A percentile compares a stretch with the other conserved stretches of the same genome.
phyloP scores from a whole-genome alignment of 2,797 vertebrate genomes.

The Artibeus lituratus region DNA sequence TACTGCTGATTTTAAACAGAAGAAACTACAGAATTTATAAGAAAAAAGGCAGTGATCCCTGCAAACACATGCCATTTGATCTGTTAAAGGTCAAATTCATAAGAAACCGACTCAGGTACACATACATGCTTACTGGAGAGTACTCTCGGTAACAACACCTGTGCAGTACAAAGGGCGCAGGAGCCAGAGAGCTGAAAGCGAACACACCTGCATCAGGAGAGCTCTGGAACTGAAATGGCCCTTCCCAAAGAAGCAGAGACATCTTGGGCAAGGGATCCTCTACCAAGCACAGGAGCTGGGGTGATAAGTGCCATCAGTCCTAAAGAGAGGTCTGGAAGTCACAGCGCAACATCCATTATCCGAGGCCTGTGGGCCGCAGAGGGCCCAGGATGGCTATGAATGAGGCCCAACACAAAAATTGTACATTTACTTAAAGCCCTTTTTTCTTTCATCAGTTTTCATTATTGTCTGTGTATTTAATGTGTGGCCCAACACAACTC shows the following conservation, averaged over 20 bases:
- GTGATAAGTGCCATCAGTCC: background rate
- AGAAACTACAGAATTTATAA: background rate
- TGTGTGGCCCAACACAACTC: too few relatives aligned
- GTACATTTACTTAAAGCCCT: too few relatives aligned
- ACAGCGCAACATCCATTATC: background rate
- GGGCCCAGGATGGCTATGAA: too few relatives aligned
- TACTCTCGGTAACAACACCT: background rate
- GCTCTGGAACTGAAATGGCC: background rate
- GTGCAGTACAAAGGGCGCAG: rapidly evolving
- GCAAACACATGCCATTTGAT: background rate
- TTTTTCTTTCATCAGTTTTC: too few relatives aligned
- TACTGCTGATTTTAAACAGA: background rate
- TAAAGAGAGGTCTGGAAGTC: background rate
- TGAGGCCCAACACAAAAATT: too few relatives aligned
- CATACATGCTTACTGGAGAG: background rate
- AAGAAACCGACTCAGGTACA: background rate
- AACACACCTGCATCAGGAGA: rapidly evolving
- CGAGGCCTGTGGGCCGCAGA: too few relatives aligned
- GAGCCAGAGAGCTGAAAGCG: rapidly evolving
- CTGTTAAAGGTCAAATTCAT: background rate
- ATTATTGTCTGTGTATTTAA: too few relatives aligned
- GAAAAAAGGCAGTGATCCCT: background rate
- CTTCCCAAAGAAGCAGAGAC: background rate
- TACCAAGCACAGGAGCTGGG: too few relatives aligned
- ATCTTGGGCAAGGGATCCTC: background rate